Conservation (phyloP, 2,113 vertebrate species). For the Polyodon spathula region DNA sequence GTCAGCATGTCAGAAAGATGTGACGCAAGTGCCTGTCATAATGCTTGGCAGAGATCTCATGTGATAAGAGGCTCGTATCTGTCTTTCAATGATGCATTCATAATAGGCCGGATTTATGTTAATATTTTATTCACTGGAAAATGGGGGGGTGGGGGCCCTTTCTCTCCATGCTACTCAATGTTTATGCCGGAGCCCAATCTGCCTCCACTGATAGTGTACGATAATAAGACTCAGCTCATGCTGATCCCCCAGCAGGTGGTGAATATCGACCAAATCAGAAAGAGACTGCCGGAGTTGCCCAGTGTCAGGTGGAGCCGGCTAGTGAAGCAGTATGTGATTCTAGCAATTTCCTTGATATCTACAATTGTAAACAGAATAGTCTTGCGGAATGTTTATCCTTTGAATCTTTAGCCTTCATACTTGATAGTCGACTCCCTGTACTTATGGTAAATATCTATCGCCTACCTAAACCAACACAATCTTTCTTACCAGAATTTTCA, state of each 20-base stretch:
- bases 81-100: background rate
- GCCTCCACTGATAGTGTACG: constrained; percentile 82
- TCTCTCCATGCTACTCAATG: constrained; percentile 42
- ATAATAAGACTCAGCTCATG: constrained; percentile 52
- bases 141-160: constrained; percentile 43
- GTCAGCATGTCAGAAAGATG: background rate
- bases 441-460: too few relatives aligned
- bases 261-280: constrained; percentile 68
- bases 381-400: too few relatives aligned
- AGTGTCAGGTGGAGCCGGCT: constrained; percentile 67
- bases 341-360: too few relatives aligned
- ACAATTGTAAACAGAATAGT: too few relatives aligned
- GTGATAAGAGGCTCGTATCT: background rate
- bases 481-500: too few relatives aligned
- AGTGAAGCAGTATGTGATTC: constrained; percentile 68
- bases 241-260: constrained; percentile 62
- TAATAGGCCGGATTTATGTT: too few relatives aligned
- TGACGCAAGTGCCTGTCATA: background rate
- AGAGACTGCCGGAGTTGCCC: constrained; percentile 79
- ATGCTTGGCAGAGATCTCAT: background rate
- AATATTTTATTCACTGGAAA: background rate
- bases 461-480: too few relatives aligned
- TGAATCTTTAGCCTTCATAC: too few relatives aligned
- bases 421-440: too few relatives aligned
- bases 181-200: constrained; percentile 98